A percentile compares a stretch with the other conserved stretches of the same genome.
Conservation (phyloP, 2,888 invertebrate genomes). For the Dolichopus griseipennis region DNA sequence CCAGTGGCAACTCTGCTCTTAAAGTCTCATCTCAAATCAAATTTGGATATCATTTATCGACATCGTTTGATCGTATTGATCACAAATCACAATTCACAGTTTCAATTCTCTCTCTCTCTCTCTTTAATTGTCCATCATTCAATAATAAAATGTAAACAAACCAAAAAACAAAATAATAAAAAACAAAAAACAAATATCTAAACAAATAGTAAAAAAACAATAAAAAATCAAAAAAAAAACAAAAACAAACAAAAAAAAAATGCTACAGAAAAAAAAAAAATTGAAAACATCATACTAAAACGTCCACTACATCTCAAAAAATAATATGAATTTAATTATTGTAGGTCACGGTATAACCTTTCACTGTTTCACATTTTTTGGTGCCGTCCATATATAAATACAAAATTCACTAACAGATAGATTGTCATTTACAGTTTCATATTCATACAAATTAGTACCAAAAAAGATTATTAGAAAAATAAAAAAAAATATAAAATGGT, state of each 20-base stretch:
- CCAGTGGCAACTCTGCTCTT: too few species aligned
- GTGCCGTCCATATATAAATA: not conserved
- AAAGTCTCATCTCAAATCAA: too few species aligned
- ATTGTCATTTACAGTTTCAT: not conserved
- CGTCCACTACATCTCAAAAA: not conserved
- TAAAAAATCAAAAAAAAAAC: not conserved
- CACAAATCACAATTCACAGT: too few species aligned
- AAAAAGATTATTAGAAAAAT: not conserved
- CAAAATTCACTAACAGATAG: not conserved
- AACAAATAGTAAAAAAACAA: not conserved
- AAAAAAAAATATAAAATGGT: not conserved
- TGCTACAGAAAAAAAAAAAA: not conserved
- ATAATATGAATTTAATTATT: constrained; percentile 2
- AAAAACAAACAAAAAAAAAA: not conserved
- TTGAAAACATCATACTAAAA: not conserved
- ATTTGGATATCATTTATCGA: too few species aligned
- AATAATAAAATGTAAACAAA: too few species aligned
- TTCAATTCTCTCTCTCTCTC: too few species aligned
- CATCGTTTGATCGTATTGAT: too few species aligned
- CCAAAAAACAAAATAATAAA: not conserved
- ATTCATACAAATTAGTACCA: not conserved
- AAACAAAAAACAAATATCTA: not conserved
- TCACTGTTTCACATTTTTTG: constrained; percentile 1
- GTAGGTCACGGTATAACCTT: constrained; percentile 6
- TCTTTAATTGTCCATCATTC: too few species aligned